These are phyloP conservation scores for Homalodisca vitripennis DNA, from an alignment of 1,140 invertebrate species.

Conservation along the genomic window DNA sequence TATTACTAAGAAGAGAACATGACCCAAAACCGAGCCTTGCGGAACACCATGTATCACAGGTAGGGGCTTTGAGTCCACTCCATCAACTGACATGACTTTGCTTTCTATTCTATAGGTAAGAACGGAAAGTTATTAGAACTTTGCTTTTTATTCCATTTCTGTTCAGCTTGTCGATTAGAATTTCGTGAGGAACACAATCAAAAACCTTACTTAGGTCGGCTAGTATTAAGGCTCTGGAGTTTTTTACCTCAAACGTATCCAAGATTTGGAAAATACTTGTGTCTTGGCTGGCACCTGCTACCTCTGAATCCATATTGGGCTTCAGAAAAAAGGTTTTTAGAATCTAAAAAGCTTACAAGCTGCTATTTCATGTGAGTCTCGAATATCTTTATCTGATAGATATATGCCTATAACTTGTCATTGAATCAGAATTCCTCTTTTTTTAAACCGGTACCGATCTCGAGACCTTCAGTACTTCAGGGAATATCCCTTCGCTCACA, in stretches of 20 bases:
- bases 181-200: background rate
- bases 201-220: no score
- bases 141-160: background rate
- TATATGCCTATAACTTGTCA: slow-evolving; percentile 1
- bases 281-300: background rate
- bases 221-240: background rate
- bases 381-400: background rate
- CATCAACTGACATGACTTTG: background rate
- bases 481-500: background rate
- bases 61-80: no score
- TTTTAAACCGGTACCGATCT: slow-evolving; percentile 10
- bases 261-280: background rate
- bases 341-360: background rate
- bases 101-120: background rate
- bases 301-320: background rate
- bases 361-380: background rate
- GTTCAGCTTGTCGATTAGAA: background rate
- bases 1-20: no score
- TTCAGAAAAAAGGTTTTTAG: background rate
- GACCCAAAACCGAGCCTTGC: no score
- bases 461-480: slow-evolving; percentile 7
- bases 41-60: no score
- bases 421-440: background rate
- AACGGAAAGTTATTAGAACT: background rate
- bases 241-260: background rate